These are phyloP conservation scores for Neoaliturus tenellus DNA, from an alignment of 2,888 invertebrate genomes.

Conservation along the genomic window DNA sequence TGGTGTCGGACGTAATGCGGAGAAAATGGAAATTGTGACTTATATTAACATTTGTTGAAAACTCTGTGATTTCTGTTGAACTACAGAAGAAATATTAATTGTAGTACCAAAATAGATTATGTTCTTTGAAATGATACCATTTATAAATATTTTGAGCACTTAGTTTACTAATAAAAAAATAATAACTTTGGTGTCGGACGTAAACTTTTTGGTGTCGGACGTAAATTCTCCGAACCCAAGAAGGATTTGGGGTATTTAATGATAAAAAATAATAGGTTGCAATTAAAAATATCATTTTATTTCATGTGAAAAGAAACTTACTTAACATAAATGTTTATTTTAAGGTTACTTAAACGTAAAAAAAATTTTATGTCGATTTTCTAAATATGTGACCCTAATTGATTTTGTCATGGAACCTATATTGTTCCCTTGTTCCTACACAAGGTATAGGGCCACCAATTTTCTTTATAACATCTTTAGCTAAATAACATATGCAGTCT, in stretches of 20 bases:
- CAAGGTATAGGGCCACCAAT: slow-evolving; percentile 4
- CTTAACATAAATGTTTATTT: neutral
- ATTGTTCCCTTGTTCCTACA: slow-evolving; percentile 30
- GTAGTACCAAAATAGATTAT: no score
- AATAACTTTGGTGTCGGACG: neutral
- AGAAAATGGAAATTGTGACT: neutral
- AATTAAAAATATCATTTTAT: neutral
- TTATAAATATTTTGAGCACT: neutral
- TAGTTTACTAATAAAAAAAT: neutral
- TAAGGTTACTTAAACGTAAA: neutral
- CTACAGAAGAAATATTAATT: neutral
- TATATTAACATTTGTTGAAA: neutral
- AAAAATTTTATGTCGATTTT: neutral
- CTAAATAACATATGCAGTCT: neutral
- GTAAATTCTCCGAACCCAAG: neutral
- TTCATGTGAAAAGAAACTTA: neutral
- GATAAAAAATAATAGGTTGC: neutral
- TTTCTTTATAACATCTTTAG: slow-evolving; percentile 5
- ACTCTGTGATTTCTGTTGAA: neutral
- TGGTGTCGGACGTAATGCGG: neutral
- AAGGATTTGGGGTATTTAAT: neutral
- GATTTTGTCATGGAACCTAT: neutral
- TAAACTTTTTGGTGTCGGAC: neutral
- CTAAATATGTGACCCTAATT: neutral
- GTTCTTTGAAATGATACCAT: neutral